A percentile compares a stretch with the other conserved stretches of the same genome.
Conservation (phyloP, 2,797 vertebrate genomes). For the Steatocranus sp. region DNA sequence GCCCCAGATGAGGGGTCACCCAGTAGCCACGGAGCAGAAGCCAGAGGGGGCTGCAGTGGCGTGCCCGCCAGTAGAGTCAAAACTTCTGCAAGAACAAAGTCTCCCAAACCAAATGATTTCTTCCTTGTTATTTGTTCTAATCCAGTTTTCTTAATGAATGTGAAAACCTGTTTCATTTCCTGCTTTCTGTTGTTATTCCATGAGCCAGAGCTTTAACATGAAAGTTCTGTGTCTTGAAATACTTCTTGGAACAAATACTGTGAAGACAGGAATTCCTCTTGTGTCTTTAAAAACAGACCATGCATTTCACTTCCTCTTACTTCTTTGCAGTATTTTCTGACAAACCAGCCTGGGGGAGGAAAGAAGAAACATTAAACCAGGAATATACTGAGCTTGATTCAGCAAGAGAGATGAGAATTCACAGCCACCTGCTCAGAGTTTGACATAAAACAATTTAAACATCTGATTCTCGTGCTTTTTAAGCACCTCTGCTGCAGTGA, state of each 20-base stretch:
- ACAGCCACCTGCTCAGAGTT: background rate
- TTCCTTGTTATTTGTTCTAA: background rate
- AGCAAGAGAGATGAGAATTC: background rate
- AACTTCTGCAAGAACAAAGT: background rate
- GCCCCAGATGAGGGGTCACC: no score
- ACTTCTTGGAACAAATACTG: background rate
- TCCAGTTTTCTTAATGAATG: background rate
- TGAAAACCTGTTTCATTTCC: background rate
- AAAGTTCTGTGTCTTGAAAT: background rate
- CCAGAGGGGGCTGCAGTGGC: no score
- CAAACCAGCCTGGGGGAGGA: background rate
- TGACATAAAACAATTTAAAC: background rate
- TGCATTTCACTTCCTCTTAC: background rate
- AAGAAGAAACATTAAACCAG: background rate
- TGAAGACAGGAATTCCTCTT: background rate
- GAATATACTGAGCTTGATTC: background rate
- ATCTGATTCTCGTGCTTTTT: background rate
- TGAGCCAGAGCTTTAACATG: background rate
- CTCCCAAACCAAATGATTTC: background rate
- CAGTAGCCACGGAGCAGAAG: no score
- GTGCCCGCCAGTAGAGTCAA: no score
- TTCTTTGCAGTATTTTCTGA: background rate
- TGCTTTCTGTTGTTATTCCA: background rate
- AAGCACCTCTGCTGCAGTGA: background rate
- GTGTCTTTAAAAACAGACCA: background rate